These are phyloP conservation scores for Boloria selene DNA, from an alignment of 2,888 invertebrate species.

Conservation along the genomic window DNA sequence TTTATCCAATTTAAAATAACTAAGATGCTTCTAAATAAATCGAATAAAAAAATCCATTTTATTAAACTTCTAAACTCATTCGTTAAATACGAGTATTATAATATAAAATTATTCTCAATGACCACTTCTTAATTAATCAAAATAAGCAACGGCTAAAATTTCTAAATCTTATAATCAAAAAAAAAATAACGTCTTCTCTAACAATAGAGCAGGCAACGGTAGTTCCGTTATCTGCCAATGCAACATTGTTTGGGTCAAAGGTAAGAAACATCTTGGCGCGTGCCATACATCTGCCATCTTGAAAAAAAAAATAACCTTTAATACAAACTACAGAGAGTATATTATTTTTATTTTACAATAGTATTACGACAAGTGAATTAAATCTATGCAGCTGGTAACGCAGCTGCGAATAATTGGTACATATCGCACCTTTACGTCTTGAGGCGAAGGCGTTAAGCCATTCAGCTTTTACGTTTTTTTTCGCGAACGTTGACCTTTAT, in stretches of 20 bases:
- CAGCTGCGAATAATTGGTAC: slow-evolving; percentile 43
- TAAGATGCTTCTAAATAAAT: too few species aligned
- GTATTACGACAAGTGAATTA: slow-evolving; percentile 35
- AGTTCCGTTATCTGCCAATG: slow-evolving; percentile 35
- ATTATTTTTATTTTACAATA: slow-evolving; percentile 13
- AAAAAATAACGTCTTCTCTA: slow-evolving; percentile 22
- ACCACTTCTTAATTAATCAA: neutral
- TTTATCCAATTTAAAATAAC: neutral
- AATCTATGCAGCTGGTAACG: slow-evolving; percentile 50
- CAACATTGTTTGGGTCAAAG: slow-evolving; percentile 50
- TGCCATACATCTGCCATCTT: slow-evolving; percentile 37
- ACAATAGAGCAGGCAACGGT: slow-evolving; percentile 33
- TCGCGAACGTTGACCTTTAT: slow-evolving; percentile 47
- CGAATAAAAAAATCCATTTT: too few species aligned
- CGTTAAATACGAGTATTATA: too few species aligned
- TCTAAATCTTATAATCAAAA: slow-evolving; percentile 11
- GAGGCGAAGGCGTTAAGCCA: slow-evolving; percentile 43
- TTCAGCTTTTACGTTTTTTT: slow-evolving; percentile 37
- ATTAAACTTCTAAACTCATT: too few species aligned
- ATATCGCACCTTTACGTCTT: slow-evolving; percentile 45
- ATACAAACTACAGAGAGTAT: slow-evolving; percentile 8
- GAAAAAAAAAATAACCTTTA: slow-evolving; percentile 4
- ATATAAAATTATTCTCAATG: too few species aligned
- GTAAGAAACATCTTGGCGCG: slow-evolving; percentile 42
- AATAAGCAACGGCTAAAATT: slow-evolving; percentile 9